These are phyloP conservation scores for Peromyscus eremicus DNA, from an alignment of 2,797 vertebrate genomes.

Conservation along the genomic window DNA sequence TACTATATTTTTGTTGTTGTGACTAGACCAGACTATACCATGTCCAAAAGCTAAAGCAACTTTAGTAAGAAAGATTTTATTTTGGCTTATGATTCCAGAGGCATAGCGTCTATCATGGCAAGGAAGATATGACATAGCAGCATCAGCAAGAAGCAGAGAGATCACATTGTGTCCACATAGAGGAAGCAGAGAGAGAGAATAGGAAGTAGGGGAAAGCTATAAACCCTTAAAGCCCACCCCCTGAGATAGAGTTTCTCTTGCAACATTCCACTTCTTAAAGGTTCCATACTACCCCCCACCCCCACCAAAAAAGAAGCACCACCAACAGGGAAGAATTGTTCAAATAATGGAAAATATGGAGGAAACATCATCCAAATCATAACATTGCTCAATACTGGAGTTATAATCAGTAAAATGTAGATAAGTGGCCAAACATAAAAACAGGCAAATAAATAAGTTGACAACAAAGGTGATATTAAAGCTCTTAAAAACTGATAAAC, in stretches of 20 bases:
- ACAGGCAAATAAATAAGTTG: not conserved
- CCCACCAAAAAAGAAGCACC: too few species aligned
- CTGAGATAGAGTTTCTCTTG: not conserved
- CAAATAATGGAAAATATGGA: not conserved
- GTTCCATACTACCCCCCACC: not conserved
- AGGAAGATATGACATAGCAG: not conserved
- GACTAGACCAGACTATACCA: not conserved
- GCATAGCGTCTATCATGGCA: not conserved
- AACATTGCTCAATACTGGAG: not conserved
- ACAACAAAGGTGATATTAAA: not conserved
- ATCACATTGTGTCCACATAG: not conserved
- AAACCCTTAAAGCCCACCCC: not conserved
- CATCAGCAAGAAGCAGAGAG: not conserved
- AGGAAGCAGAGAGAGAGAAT: not conserved
- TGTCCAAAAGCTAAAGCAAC: not conserved
- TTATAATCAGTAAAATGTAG: not conserved
- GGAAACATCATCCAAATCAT: not conserved
- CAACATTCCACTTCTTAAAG: not conserved
- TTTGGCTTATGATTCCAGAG: not conserved
- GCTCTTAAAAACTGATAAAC: conserved; percentile 24
- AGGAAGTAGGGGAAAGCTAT: not conserved
- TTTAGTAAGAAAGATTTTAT: not conserved
- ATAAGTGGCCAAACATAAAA: not conserved
- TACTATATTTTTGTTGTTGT: not conserved
- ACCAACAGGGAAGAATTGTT: not conserved